Evolutionary conservation across 1,140 invertebrate species (phyloP).

Genomic region (Arion vulgaris): DNA sequence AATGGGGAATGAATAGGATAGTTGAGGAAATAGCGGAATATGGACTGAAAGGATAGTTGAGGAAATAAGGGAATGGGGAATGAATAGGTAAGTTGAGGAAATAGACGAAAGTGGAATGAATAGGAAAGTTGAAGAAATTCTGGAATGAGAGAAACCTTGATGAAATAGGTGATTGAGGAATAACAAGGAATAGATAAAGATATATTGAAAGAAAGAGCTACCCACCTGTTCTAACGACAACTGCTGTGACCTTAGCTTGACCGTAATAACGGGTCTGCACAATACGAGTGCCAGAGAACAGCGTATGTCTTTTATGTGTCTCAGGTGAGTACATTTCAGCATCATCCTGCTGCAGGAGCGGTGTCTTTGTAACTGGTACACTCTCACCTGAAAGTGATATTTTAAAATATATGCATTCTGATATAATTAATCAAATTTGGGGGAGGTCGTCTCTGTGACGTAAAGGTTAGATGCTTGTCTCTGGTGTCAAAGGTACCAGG

Average conservation of each 20-base stretch:
- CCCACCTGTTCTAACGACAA: slow-evolving; percentile 83
- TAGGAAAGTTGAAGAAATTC: too few relatives aligned
- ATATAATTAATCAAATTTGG: too few relatives aligned
- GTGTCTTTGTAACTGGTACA: slow-evolving; percentile 93
- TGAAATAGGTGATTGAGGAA: neutral
- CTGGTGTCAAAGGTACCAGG: too few relatives aligned
- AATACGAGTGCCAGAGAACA: slow-evolving; percentile 95
- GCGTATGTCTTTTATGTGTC: slow-evolving; percentile 89
- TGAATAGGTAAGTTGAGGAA: too few relatives aligned
- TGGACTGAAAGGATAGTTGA: too few relatives aligned
- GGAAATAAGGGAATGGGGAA: too few relatives aligned
- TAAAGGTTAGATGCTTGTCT: too few relatives aligned
- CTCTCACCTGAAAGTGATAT: slow-evolving; percentile 78
- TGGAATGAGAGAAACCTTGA: neutral
- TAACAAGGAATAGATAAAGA: neutral
- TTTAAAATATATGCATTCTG: too few relatives aligned
- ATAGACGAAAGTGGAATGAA: too few relatives aligned
- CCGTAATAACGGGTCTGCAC: slow-evolving; percentile 95
- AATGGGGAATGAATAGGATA: too few relatives aligned
- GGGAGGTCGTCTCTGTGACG: too few relatives aligned
- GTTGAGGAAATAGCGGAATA: too few relatives aligned
- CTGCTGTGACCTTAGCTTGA: slow-evolving; percentile 79
- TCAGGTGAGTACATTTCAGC: slow-evolving; percentile 71
- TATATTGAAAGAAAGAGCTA: neutral
- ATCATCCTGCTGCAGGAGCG: slow-evolving; percentile 78